Percentiles rank a stretch among this genome's conserved stretches.
Evolutionary conservation across 2,888 invertebrate genomes (phyloP).

Genomic region (Sminthurides aquaticus): DNA sequence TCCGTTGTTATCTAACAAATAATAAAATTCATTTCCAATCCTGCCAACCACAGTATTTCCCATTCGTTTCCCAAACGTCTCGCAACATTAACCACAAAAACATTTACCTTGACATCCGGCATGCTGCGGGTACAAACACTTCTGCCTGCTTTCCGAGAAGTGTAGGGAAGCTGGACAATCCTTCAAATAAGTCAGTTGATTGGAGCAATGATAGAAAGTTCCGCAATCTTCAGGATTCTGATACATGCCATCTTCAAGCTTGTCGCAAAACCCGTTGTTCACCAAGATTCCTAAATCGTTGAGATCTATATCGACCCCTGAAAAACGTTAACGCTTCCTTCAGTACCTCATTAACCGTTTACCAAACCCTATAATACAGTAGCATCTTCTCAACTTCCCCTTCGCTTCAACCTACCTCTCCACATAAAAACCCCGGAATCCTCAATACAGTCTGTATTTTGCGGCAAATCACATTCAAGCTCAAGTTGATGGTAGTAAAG

Average conservation of each 20-base stretch:
- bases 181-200: conserved; percentile 12
- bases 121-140: conserved; percentile 1
- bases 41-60: too few species aligned
- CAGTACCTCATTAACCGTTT: too few species aligned
- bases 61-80: too few species aligned
- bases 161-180: conserved; percentile 3
- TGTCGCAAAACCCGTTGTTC: not conserved
- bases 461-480: conserved; percentile 9
- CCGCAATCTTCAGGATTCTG: conserved; percentile 9
- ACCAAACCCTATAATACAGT: too few species aligned
- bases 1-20: too few species aligned
- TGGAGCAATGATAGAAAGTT: conserved; percentile 15
- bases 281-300: not conserved
- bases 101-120: not conserved
- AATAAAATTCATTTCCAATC: too few species aligned
- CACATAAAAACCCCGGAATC: not conserved
- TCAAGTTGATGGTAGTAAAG: conserved; percentile 14
- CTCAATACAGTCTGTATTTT: conserved; percentile 9
- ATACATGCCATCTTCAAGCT: conserved; percentile 6
- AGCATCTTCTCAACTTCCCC: too few species aligned
- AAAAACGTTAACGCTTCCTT: too few species aligned
- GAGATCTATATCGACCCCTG: too few species aligned
- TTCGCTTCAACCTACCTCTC: not conserved
- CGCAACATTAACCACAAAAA: too few species aligned
- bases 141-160: not conserved